A percentile compares a stretch with the other conserved stretches of the same genome.
These are phyloP conservation scores for Melopsittacus undulatus DNA, from an alignment of 2,797 vertebrate species.

Conservation along the genomic window DNA sequence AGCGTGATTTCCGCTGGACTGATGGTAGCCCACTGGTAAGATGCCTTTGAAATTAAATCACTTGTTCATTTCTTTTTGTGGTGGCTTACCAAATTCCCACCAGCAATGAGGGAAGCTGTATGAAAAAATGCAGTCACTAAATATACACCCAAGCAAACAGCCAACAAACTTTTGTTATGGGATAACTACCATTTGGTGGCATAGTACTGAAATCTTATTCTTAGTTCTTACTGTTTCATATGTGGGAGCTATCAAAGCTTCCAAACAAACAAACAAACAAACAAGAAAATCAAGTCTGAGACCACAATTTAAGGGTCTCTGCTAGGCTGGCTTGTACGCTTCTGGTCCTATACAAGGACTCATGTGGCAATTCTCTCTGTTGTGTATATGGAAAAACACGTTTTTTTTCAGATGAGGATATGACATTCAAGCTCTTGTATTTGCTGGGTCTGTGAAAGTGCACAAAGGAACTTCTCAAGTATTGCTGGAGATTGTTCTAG, in stretches of 20 bases:
- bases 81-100: conserved; percentile 27
- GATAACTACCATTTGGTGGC: background rate
- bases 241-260: background rate
- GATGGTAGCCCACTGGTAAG: conserved; percentile 92
- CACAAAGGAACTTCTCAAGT: background rate
- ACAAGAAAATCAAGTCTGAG: background rate
- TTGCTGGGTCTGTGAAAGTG: background rate
- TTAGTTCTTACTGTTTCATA: background rate
- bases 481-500: background rate
- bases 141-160: background rate
- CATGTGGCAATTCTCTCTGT: background rate
- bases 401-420: background rate
- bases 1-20: conserved; percentile 97
- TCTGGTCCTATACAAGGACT: background rate
- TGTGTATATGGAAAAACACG: background rate
- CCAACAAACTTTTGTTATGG: background rate
- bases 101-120: background rate
- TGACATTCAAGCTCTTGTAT: background rate
- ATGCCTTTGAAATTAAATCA: conserved; percentile 31
- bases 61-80: background rate
- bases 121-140: background rate
- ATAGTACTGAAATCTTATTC: background rate
- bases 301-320: background rate
- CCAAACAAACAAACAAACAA: background rate
- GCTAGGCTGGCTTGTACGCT: background rate